Percentiles rank a stretch among this genome's conserved stretches.
These are phyloP conservation scores for Ophioninae sp. DNA, from an alignment of 2,888 invertebrate genomes.

Conservation along the genomic window DNA sequence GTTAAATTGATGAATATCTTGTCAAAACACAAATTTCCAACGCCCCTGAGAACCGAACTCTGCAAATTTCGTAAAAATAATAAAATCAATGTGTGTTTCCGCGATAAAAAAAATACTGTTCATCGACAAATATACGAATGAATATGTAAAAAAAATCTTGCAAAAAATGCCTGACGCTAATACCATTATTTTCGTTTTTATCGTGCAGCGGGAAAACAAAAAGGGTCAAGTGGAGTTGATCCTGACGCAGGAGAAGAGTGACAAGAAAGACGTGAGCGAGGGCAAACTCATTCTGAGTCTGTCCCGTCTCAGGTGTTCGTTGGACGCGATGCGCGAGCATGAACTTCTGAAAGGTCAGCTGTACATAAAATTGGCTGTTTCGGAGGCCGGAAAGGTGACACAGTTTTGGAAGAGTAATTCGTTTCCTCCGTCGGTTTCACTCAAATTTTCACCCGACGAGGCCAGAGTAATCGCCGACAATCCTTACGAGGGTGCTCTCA, in stretches of 20 bases:
- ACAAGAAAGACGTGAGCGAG: conserved; percentile 84
- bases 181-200: conserved; percentile 28
- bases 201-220: conserved; percentile 85
- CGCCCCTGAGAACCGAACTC: too few species aligned
- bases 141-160: background rate
- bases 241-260: conserved; percentile 85
- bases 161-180: background rate
- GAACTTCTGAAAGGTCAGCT: conserved; percentile 87
- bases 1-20: too few species aligned
- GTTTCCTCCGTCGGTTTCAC: conserved; percentile 89
- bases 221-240: conserved; percentile 87
- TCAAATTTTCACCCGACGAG: conserved; percentile 87
- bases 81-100: background rate
- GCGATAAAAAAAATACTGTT: background rate
- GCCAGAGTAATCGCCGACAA: conserved; percentile 84
- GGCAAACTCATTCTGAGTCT: conserved; percentile 85
- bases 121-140: background rate
- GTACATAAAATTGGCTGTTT: conserved; percentile 89
- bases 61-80: too few species aligned
- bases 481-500: conserved; percentile 85
- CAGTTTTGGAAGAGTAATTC: conserved; percentile 88
- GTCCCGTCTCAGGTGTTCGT: conserved; percentile 85
- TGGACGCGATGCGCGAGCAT: conserved; percentile 88
- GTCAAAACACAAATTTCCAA: too few species aligned
- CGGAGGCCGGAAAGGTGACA: conserved; percentile 85